Evolutionary conservation across 2,113 vertebrate species (phyloP).

Genomic region (Oryzias celebensis): DNA sequence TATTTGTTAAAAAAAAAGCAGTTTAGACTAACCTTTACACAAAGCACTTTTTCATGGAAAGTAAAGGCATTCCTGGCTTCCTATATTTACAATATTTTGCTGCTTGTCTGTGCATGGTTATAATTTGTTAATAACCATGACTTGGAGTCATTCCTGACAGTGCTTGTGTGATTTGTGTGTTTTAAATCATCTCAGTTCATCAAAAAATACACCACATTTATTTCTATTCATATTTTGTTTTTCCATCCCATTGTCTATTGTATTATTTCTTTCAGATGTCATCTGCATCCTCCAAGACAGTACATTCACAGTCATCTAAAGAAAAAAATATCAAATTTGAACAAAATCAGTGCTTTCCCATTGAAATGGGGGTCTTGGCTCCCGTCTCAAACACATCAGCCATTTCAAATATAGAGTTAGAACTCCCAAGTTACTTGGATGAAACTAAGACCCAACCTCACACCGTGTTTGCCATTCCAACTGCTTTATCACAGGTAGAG

Average conservation of each 20-base stretch:
- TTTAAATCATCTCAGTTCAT: slow-evolving; percentile 4
- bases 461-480: slow-evolving; percentile 13
- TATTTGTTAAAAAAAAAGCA: no score
- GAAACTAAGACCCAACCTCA: slow-evolving; percentile 36
- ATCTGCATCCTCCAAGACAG: slow-evolving; percentile 50
- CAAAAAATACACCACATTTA: not conserved
- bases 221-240: no score
- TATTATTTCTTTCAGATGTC: slow-evolving; percentile 72
- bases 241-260: slow-evolving; percentile 50
- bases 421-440: slow-evolving; percentile 26
- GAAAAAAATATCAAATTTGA: slow-evolving; percentile 30
- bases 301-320: slow-evolving; percentile 59
- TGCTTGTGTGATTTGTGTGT: slow-evolving; percentile 7
- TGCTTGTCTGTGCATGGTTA: slow-evolving; percentile 3
- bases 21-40: no score
- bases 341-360: slow-evolving; percentile 25
- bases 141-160: slow-evolving; percentile 1
- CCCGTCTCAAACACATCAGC: slow-evolving; percentile 17
- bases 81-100: not conserved
- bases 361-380: slow-evolving; percentile 3
- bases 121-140: slow-evolving; percentile 12
- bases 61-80: not conserved
- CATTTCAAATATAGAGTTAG: slow-evolving; percentile 31
- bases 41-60: no score
- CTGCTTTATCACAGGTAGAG: slow-evolving; percentile 11